Evolutionary conservation across 2,797 vertebrate genomes (phyloP), one percentile per base, ranked within the genome.

Genomic region (Sebastes kiyomatsui): DNA sequence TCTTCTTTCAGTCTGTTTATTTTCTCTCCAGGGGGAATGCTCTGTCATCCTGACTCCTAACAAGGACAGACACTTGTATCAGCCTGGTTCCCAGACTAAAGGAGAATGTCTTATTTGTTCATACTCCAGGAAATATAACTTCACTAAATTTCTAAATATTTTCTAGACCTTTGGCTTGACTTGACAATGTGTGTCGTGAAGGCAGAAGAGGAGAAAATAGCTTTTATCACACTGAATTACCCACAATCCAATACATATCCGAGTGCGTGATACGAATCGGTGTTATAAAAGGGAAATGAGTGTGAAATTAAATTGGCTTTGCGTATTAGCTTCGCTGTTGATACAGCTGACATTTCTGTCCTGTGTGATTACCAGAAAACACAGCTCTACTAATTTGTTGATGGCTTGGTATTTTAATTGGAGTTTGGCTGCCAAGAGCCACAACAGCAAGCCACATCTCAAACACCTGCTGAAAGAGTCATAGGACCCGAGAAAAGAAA

Each of bases 11-110:
- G 23, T 60, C 12, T 20, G 28, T 76, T 67, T 54, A 23, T 75
- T 67, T 75, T 61, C 67, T 62, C 56, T 79, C 13, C 25, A 6
- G 5, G 25, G 28, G 38, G 25, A 32, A 42, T 35, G 3, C n/a
- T 30, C n/a, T 32, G 56, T 74, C 60, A 59, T 60, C 75, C 30
- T 10, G 68, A 73, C 65, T 74, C 18, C 46, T n/a, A 77, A 78
- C 49, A 67, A 46, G 56, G 49, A 67, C 6, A 52, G 28, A 38
- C 23, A 25, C 33, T 76, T 38, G 18, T 14, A 25, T 67, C 35
- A 28, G 64, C 13, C 42, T 28, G 3, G 22, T 64, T 23, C 23
- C n/a, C n/a, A 67, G 16, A 56, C 18, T 58, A 35, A 27, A 13
- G 9, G 14, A 32, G 25, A 4, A 20, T 42, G 18, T 60, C 25